These are phyloP conservation scores for Chaenogobius annularis DNA, from an alignment of 2,113 vertebrate genomes.

Conservation along the genomic window DNA sequence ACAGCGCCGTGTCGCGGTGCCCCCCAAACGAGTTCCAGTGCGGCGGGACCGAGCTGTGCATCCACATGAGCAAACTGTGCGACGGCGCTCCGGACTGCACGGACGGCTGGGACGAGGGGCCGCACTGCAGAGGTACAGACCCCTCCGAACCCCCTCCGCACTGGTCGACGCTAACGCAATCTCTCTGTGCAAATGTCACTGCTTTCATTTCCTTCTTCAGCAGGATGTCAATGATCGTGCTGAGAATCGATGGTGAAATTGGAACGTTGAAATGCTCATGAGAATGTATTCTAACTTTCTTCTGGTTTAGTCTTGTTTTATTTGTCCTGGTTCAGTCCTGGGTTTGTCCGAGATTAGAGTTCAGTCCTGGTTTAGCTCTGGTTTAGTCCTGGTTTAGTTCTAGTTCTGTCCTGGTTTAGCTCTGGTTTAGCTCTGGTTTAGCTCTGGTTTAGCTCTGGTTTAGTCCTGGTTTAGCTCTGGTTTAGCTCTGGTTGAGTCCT, in stretches of 20 bases:
- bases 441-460: too few species aligned
- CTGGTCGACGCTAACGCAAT: neutral
- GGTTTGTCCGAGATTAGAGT: too few species aligned
- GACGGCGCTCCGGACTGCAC: constrained; percentile 86
- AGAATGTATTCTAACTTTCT: too few species aligned
- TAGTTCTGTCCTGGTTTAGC: too few species aligned
- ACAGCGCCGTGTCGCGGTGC: constrained; percentile 86
- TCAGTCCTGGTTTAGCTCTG: too few species aligned
- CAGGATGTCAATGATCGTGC: neutral
- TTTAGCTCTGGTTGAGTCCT: neutral
- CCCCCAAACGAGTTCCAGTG: constrained; percentile 93
- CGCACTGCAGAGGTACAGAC: constrained; percentile 95
- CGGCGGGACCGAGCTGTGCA: constrained; percentile 89
- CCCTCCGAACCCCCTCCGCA: too few species aligned
- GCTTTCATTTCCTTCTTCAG: neutral
- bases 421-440: too few species aligned
- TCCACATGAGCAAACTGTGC: constrained; percentile 92
- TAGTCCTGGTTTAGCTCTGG: neutral
- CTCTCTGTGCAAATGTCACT: neutral
- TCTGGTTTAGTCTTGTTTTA: too few species aligned
- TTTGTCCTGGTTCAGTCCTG: too few species aligned
- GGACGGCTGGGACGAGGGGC: constrained; percentile 90
- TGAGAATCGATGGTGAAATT: neutral
- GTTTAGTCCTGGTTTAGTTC: too few species aligned
- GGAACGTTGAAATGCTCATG: neutral